phyloP scores from a whole-genome alignment of 2,113 vertebrate species.

The Leucosticte australis region DNA sequence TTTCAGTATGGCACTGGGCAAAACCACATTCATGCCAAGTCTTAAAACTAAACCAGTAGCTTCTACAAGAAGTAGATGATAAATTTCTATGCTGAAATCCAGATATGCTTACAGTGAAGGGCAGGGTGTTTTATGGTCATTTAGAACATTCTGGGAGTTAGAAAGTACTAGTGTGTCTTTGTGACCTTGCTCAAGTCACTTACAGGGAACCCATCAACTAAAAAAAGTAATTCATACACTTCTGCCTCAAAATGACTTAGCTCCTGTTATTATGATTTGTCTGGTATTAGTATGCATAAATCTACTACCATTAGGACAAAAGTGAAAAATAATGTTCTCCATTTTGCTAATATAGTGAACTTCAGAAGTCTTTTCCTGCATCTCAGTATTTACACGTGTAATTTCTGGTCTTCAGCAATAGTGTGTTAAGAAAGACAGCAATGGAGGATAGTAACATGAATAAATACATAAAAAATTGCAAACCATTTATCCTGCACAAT shows the following conservation, averaged over 20 bases:
- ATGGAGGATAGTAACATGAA: background rate
- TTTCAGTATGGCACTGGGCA: background rate
- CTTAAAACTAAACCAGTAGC: background rate
- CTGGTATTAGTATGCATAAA: slow-evolving; percentile 36
- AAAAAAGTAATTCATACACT: slow-evolving; percentile 16
- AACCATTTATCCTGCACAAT: background rate
- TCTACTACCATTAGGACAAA: slow-evolving; percentile 22
- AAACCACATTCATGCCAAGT: background rate
- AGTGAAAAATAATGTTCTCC: slow-evolving; percentile 23
- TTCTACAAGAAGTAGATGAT: background rate
- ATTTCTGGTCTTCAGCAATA: background rate
- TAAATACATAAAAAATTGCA: background rate
- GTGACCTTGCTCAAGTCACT: slow-evolving; percentile 25
- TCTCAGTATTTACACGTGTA: background rate
- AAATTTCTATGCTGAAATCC: background rate
- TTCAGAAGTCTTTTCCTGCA: background rate
- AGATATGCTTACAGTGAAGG: background rate
- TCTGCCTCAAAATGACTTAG: slow-evolving; percentile 36
- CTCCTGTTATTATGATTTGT: background rate
- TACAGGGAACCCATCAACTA: background rate
- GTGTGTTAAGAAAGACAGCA: background rate
- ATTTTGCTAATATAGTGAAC: background rate
- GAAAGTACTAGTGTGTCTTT: background rate
- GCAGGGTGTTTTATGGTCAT: background rate
- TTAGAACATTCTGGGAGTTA: background rate